Conservation (phyloP, 2,888 invertebrate species). For the Chalcosyrphus nemorum region DNA sequence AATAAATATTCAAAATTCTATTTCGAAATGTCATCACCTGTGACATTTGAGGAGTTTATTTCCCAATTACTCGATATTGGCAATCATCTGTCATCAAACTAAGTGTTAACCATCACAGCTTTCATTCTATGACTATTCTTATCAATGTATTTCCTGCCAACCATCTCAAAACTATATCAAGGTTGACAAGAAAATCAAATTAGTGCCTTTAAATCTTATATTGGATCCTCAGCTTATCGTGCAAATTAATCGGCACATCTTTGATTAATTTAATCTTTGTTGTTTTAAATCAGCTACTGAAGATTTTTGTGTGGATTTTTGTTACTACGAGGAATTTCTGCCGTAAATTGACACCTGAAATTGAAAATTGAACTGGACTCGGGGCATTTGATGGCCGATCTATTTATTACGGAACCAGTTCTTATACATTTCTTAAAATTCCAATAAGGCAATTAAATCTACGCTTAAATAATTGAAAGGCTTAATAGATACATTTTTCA, state of each 20-base stretch:
- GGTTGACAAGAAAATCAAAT: not conserved
- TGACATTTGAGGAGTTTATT: too few relatives aligned
- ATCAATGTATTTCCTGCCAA: not conserved
- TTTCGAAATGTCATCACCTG: too few relatives aligned
- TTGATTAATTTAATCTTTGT: slow-evolving; percentile 2
- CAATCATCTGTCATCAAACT: too few relatives aligned
- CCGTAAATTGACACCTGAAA: not conserved
- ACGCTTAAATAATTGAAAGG: too few relatives aligned
- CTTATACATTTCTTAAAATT: too few relatives aligned
- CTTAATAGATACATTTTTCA: too few relatives aligned
- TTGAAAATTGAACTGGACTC: not conserved
- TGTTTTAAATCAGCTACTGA: not conserved
- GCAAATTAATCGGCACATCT: not conserved
- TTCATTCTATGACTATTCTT: not conserved
- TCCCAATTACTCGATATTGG: too few relatives aligned
- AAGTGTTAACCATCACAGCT: not conserved
- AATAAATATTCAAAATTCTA: too few relatives aligned
- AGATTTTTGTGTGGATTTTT: not conserved
- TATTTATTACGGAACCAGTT: too few relatives aligned
- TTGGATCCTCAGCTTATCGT: not conserved
- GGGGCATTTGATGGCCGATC: not conserved
- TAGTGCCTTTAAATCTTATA: not conserved
- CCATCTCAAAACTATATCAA: slow-evolving; percentile 5
- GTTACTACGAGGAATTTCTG: not conserved
- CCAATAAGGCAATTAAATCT: too few relatives aligned